These are phyloP conservation scores for Harpalus rufipes DNA, from an alignment of 2,888 invertebrate genomes.

Conservation along the genomic window DNA sequence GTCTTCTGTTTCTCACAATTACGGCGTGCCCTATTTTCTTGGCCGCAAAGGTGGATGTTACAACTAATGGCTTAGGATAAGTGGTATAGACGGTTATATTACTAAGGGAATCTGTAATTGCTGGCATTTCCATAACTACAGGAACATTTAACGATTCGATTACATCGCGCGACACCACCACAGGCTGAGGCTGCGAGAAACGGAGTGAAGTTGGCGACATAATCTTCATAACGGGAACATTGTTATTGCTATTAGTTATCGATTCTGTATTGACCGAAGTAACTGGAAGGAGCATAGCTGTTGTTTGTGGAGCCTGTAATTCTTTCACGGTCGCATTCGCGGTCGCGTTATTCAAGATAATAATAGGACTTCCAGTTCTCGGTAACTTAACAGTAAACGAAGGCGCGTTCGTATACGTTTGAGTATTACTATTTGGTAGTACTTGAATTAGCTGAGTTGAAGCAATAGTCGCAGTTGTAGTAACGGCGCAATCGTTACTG, in stretches of 20 bases:
- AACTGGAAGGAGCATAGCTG: conserved; percentile 16
- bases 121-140: conserved; percentile 68
- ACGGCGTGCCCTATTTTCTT: conserved; percentile 81
- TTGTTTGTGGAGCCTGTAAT: background rate
- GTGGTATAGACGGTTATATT: conserved; percentile 77
- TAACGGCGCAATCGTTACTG: conserved; percentile 6
- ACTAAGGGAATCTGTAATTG: conserved; percentile 72
- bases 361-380: conserved; percentile 34
- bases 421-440: conserved; percentile 14
- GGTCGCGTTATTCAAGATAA: conserved; percentile 30
- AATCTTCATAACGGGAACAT: conserved; percentile 67
- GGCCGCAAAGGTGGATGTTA: conserved; percentile 79
- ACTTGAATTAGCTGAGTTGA: conserved; percentile 16
- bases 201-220: conserved; percentile 70
- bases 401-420: conserved; percentile 42
- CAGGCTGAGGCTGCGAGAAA: conserved; percentile 71
- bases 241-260: conserved; percentile 15
- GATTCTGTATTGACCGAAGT: conserved; percentile 53
- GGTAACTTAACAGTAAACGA: conserved; percentile 44
- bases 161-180: conserved; percentile 71
- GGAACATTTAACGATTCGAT: conserved; percentile 72
- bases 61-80: conserved; percentile 81
- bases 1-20: conserved; percentile 78
- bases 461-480: conserved; percentile 18
- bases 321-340: background rate